phyloP scores from a whole-genome alignment of 2,113 vertebrate genomes.

The Sitta europaea region DNA sequence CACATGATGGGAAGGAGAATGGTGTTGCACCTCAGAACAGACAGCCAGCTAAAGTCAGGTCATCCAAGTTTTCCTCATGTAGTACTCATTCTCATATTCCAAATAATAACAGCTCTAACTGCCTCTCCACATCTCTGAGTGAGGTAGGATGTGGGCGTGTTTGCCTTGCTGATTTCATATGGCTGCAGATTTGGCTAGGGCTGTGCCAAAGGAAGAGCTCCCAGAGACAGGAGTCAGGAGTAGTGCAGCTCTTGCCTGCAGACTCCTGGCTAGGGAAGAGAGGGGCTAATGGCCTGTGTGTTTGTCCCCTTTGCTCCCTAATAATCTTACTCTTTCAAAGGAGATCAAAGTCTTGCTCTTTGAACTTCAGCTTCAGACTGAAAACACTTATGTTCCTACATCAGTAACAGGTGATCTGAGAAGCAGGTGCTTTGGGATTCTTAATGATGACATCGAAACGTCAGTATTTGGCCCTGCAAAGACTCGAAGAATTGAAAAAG shows the following conservation, averaged over 20 bases:
- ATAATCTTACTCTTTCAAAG: neutral
- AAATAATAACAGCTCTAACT: neutral
- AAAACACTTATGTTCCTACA: neutral
- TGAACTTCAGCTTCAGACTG: neutral
- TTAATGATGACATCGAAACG: neutral
- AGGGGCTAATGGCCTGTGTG: neutral
- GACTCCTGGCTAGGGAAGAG: neutral
- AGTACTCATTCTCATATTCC: neutral
- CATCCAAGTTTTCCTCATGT: neutral
- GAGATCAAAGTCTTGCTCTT: neutral
- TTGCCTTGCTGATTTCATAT: neutral
- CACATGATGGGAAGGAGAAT: neutral
- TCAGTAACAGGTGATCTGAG: neutral
- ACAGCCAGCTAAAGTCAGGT: neutral
- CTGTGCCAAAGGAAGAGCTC: neutral
- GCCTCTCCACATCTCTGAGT: fast-evolving
- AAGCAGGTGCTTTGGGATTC: neutral
- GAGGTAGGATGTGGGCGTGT: fast-evolving
- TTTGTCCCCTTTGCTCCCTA: neutral
- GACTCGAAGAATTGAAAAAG: neutral
- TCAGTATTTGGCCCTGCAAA: neutral
- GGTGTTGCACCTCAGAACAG: neutral
- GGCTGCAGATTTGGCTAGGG: neutral
- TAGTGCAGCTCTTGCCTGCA: neutral
- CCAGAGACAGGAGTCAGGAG: neutral